Conservation (phyloP, 53 echinoderm and acorn worm species). For the Arbacia lixula region DNA sequence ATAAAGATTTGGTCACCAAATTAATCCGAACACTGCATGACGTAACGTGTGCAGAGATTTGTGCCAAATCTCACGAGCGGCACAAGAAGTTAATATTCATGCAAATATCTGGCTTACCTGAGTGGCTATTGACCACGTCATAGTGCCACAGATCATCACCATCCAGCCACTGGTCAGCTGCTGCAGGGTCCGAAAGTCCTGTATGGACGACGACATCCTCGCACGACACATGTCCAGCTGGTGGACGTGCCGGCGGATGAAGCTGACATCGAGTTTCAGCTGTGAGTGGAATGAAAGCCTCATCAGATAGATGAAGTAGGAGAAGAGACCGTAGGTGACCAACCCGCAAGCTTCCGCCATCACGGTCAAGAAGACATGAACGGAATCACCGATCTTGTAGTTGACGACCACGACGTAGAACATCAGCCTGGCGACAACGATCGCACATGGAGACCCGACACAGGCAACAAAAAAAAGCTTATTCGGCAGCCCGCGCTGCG, state of each 20-base stretch:
- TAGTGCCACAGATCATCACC: constrained; percentile 63
- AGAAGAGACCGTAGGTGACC: constrained; percentile 67
- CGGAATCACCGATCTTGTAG: neutral
- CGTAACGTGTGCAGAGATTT: too few species aligned
- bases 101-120: constrained; percentile 45
- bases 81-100: too few species aligned
- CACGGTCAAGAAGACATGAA: constrained; percentile 55
- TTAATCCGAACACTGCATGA: too few species aligned
- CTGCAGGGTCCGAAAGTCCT: constrained; percentile 69
- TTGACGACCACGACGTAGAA: constrained; percentile 40
- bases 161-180: constrained; percentile 68
- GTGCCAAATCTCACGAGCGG: too few species aligned
- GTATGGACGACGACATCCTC: constrained; percentile 49
- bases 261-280: constrained; percentile 64
- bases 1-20: too few species aligned
- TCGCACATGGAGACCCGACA: constrained; percentile 54
- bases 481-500: constrained; percentile 39
- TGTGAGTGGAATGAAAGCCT: constrained; percentile 70
- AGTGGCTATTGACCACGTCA: constrained; percentile 62
- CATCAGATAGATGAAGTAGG: constrained; percentile 68
- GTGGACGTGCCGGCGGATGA: constrained; percentile 60
- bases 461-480: constrained; percentile 67
- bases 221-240: constrained; percentile 68
- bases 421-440: constrained; percentile 43
- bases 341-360: constrained; percentile 24